Evolutionary conservation across 2,888 invertebrate species (phyloP).

Genomic region (Lasioglossum calceatum): DNA sequence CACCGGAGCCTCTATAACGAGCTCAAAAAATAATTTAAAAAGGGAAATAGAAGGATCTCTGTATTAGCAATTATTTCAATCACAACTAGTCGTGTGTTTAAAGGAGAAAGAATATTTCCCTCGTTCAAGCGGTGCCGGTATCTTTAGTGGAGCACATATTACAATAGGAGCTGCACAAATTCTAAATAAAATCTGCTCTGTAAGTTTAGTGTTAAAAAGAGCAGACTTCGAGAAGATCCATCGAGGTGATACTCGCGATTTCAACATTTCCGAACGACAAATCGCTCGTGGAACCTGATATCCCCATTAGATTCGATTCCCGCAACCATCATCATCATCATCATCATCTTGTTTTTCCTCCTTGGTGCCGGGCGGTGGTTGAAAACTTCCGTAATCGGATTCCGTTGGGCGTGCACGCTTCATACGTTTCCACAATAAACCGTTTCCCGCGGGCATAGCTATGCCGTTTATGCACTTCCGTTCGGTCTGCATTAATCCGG

Average conservation of each 20-base stretch:
- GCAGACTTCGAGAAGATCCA: neutral
- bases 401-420: neutral
- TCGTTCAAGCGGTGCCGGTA: neutral
- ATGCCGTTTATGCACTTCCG: constrained; percentile 62
- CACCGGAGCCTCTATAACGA: no score
- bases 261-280: neutral
- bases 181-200: no score
- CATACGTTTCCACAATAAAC: constrained; percentile 28
- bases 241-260: neutral
- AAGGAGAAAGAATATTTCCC: no score
- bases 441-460: constrained; percentile 33
- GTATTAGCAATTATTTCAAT: neutral
- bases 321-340: neutral
- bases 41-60: no score
- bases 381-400: constrained; percentile 29
- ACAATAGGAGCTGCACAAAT: no score
- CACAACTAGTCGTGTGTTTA: neutral
- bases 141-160: no score
- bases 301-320: neutral
- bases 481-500: constrained; percentile 58
- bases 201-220: no score
- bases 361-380: neutral
- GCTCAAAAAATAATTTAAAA: no score
- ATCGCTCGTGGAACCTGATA: neutral
- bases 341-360: neutral